Evolutionary conservation across 2,113 vertebrate genomes (phyloP).

Genomic region (Lota lota): DNA sequence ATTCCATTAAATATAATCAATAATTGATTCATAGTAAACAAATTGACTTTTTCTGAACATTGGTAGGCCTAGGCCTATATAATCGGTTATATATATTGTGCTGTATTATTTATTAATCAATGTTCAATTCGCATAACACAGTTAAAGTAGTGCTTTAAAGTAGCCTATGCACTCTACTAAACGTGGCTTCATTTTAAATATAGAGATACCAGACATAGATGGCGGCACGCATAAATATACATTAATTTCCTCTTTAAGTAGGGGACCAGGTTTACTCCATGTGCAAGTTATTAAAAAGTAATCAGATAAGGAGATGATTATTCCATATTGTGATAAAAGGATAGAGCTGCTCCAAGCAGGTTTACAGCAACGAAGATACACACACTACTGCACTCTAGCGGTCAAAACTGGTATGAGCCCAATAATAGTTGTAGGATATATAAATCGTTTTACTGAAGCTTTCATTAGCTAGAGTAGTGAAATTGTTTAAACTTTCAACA

Average conservation of each 20-base stretch:
- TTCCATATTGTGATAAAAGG: slow-evolving; percentile 16
- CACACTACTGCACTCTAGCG: slow-evolving; percentile 32
- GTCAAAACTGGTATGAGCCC: neutral
- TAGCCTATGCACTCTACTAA: too few species aligned
- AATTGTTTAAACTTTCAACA: too few species aligned
- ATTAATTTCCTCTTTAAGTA: slow-evolving; percentile 3
- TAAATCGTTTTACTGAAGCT: too few species aligned
- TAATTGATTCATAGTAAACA: too few species aligned
- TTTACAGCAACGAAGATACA: neutral
- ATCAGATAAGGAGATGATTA: slow-evolving; percentile 21
- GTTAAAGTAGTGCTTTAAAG: neutral
- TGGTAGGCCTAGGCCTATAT: too few species aligned
- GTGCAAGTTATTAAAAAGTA: slow-evolving; percentile 4
- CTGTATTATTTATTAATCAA: too few species aligned
- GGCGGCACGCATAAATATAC: neutral
- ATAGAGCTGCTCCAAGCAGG: neutral
- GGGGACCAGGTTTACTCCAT: neutral
- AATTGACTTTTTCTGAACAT: too few species aligned
- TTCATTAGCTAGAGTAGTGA: too few species aligned
- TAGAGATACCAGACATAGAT: slow-evolving; percentile 4
- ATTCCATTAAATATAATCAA: too few species aligned
- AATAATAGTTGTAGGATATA: neutral
- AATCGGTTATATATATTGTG: too few species aligned
- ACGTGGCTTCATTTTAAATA: slow-evolving; percentile 2
- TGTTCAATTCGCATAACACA: too few species aligned